Evolutionary conservation across 2,797 vertebrate genomes (phyloP), one percentile per base, ranked within the genome.

Genomic region (Ctenochaetus hawaiiensis): DNA sequence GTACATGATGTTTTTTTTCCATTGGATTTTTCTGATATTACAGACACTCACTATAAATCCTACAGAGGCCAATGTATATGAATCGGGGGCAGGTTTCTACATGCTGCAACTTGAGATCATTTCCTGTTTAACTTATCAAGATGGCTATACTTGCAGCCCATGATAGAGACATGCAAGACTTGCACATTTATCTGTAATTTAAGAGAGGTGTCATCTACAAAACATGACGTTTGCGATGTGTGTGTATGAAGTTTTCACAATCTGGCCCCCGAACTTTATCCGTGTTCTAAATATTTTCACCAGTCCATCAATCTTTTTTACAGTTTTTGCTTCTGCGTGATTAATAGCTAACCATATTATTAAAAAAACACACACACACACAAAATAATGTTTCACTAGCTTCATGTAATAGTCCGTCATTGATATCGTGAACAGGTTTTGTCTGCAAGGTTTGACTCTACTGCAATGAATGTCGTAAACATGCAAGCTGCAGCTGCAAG

Each of bases 371-470:
- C 26, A 30, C 26, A 30, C n/a, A n/a, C n/a, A n/a, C n/a, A n/a
- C 26, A 30, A 3, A 30, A 30, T 30, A 30, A 17, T 0, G 2
- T 49, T 69, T 48, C 2, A 52, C 13, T 43, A 2, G 13, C 1
- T 48, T 10, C n/a, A 10, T 37, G 44, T 39, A 23, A 30, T 30
- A 37, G 23, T 63, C 48, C 43, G 20, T 72, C 47, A 68, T 4
- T 17, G 7, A 6, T 37, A 41, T 62, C 13, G 61, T 16, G 3
- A 57, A 58, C 22, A 48, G 16, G 26, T 30, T 30, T 30, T 30
- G 52, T 37, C n/a, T 74, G 62, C 47, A 80, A 73, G 82, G 75
- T 77, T 77, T 83, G 82, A 86, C 37, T 78, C 8, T 26, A 53
- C 56, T 61, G 37, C 26, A 65, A 75, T 60, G 47, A 67, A 78